A percentile compares a stretch with the other conserved stretches of the same genome.
Conservation (phyloP, 30 jellyfish, hydroid and myxozoan genomes). For the Cassiopea xamachana region DNA sequence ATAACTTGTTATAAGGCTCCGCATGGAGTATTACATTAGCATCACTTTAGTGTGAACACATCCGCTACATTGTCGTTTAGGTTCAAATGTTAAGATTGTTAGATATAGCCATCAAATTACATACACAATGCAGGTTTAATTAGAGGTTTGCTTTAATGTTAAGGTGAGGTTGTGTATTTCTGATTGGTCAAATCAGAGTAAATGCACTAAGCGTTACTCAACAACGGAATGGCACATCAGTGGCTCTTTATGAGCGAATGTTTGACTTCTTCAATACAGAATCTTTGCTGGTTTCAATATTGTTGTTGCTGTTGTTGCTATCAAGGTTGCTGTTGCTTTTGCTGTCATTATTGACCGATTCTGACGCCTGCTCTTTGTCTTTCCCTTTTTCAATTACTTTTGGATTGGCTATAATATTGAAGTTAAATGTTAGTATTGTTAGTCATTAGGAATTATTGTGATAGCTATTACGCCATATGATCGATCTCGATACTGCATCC, state of each 20-base stretch:
- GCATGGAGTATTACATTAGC: neutral
- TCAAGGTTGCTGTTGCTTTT: neutral
- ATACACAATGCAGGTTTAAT: neutral
- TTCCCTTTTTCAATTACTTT: slow-evolving; percentile 31
- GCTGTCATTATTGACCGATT: slow-evolving; percentile 47
- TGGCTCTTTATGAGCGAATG: slow-evolving; percentile 5
- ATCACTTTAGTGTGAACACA: neutral
- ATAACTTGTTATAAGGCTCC: neutral
- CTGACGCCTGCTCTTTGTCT: slow-evolving; percentile 46
- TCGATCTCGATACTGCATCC: no score
- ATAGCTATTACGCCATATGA: neutral
- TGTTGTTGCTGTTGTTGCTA: slow-evolving; percentile 30
- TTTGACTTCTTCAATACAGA: slow-evolving; percentile 39
- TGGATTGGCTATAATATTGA: slow-evolving; percentile 17
- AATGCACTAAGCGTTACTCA: neutral
- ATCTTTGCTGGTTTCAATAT: slow-evolving; percentile 38
- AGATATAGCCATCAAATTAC: neutral
- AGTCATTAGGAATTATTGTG: neutral
- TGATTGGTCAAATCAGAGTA: neutral
- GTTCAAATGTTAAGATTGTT: neutral
- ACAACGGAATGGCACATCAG: neutral
- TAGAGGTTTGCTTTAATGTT: no score
- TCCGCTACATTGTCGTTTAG: neutral
- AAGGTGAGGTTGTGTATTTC: neutral
- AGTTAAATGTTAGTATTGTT: neutral